Conservation (phyloP, 2,888 invertebrate genomes). For the Dryocosmus kuriphilus region DNA sequence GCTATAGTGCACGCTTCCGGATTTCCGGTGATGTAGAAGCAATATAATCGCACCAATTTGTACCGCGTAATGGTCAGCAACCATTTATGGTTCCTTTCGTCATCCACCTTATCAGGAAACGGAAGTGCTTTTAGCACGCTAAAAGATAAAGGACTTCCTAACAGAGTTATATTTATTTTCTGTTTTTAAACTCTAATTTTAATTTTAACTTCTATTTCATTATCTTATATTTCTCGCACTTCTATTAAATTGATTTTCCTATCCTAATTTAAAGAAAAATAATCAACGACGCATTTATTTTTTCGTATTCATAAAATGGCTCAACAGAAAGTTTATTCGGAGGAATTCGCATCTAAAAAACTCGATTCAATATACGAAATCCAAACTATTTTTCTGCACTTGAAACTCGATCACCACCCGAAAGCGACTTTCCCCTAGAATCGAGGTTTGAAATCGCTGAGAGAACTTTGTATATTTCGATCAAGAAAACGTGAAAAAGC, state of each 20-base stretch:
- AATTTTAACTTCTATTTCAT: background rate
- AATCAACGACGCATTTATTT: background rate
- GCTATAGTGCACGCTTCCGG: slow-evolving; percentile 47
- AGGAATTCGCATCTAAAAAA: slow-evolving; percentile 28
- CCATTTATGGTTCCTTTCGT: background rate
- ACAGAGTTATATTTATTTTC: background rate
- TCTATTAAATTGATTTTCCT: background rate
- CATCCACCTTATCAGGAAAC: background rate
- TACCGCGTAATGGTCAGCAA: slow-evolving; percentile 36
- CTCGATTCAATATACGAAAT: slow-evolving; percentile 7
- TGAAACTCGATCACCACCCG: slow-evolving; percentile 33
- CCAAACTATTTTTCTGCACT: slow-evolving; percentile 30
- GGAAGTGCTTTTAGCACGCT: background rate
- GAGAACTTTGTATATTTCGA: slow-evolving; percentile 28
- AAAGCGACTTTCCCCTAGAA: slow-evolving; percentile 18
- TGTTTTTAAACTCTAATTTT: background rate
- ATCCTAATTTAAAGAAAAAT: background rate
- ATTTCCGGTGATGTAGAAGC: slow-evolving; percentile 53
- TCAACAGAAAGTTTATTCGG: background rate
- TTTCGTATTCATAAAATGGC: background rate
- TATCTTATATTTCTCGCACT: background rate
- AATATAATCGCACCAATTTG: slow-evolving; percentile 53
- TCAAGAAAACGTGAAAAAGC: slow-evolving; percentile 34
- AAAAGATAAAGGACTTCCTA: background rate
- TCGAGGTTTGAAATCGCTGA: slow-evolving; percentile 22